These are phyloP conservation scores for Lepidurus couesii DNA, from an alignment of 1,140 invertebrate genomes.

Conservation along the genomic window DNA sequence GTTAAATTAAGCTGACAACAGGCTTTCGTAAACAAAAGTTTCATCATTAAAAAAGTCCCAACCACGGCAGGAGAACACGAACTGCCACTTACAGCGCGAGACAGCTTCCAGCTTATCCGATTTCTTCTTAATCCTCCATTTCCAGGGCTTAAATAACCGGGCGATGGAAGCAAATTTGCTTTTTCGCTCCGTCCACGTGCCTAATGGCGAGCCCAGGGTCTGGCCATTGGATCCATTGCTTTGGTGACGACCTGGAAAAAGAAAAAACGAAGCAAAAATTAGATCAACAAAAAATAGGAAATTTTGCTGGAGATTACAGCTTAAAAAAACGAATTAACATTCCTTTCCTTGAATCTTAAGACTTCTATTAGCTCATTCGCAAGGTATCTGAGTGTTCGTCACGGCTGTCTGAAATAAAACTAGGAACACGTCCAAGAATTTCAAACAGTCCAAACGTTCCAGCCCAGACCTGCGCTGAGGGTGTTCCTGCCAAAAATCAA, in stretches of 20 bases:
- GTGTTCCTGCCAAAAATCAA: neutral
- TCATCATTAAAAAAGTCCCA: neutral
- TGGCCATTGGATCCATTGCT: constrained; percentile 31
- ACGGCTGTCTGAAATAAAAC: neutral
- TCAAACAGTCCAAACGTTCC: neutral
- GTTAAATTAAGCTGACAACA: too few species aligned
- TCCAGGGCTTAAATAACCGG: constrained; percentile 95
- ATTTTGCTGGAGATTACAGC: neutral
- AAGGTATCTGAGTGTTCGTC: neutral
- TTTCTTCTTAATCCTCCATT: constrained; percentile 98
- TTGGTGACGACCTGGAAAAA: constrained; percentile 30
- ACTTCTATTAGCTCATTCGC: too few species aligned
- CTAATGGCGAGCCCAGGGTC: constrained; percentile 49
- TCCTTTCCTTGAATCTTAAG: neutral
- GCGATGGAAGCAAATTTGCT: constrained; percentile 89
- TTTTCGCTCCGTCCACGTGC: constrained; percentile 70
- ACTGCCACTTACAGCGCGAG: constrained; percentile 76
- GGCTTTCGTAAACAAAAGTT: neutral
- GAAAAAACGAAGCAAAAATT: neutral
- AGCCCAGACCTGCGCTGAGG: neutral
- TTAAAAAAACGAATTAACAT: neutral
- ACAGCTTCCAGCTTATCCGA: constrained; percentile 94
- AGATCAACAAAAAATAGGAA: neutral
- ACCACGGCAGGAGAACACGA: neutral
- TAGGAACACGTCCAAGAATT: neutral